Evolutionary conservation across 2,113 vertebrate species (phyloP).

Genomic region (Hippocampus zosterae): DNA sequence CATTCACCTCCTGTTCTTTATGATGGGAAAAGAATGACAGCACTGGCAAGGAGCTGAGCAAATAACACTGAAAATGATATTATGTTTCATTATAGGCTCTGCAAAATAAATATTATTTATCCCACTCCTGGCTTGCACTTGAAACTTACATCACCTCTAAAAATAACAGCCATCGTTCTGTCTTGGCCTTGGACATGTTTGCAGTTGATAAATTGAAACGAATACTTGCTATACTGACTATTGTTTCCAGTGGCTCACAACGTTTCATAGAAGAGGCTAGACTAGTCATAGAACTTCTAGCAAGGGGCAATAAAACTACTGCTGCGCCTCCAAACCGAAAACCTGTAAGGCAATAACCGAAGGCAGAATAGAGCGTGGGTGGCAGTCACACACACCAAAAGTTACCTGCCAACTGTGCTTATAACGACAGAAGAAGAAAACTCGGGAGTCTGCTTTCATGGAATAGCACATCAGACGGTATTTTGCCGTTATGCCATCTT

Average conservation of each 20-base stretch:
- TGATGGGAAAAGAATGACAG: conserved; percentile 23
- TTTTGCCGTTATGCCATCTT: neutral
- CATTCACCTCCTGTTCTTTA: conserved; percentile 10
- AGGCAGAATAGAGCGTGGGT: neutral
- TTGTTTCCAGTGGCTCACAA: conserved; percentile 40
- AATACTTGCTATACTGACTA: conserved; percentile 33
- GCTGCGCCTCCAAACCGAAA: neutral
- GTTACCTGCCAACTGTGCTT: neutral
- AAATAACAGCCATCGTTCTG: conserved; percentile 38
- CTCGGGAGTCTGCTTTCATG: neutral
- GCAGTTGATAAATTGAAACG: conserved; percentile 47
- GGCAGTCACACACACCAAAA: neutral
- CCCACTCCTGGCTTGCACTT: conserved; percentile 19
- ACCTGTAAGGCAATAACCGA: neutral
- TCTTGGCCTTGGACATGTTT: conserved; percentile 46
- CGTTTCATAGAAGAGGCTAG: neutral
- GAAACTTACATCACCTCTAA: conserved; percentile 50
- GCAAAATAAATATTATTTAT: conserved; percentile 46
- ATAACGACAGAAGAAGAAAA: neutral
- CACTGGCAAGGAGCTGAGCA: conserved; percentile 8
- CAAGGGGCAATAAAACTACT: neutral
- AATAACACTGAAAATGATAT: conserved; percentile 38
- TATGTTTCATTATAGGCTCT: conserved; percentile 48
- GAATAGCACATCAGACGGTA: neutral
- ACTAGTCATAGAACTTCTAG: neutral